These are phyloP conservation scores for Numenius arquata DNA, from an alignment of 2,113 vertebrate species.

Conservation along the genomic window DNA sequence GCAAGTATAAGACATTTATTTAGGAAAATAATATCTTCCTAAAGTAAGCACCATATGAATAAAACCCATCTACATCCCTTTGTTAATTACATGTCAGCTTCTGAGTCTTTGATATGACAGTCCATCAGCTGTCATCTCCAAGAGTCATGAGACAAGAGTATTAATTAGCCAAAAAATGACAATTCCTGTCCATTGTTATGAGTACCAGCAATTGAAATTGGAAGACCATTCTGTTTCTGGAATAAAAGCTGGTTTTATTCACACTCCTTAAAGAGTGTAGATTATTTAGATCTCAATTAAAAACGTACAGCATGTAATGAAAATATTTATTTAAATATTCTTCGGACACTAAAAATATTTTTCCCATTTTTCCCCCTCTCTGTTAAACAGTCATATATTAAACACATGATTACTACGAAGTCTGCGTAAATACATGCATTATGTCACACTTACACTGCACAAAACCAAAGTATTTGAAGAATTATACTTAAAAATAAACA, in stretches of 20 bases:
- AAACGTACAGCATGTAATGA: not conserved
- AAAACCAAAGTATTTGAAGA: not conserved
- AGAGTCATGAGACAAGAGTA: not conserved
- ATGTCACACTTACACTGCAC: not conserved
- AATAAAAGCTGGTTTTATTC: not conserved
- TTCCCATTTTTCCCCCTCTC: not conserved
- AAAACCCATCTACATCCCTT: not conserved
- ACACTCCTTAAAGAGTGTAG: not conserved
- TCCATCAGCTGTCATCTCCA: conserved; percentile 14
- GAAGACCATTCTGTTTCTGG: not conserved
- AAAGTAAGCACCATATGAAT: not conserved
- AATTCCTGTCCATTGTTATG: not conserved
- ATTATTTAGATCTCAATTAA: not conserved
- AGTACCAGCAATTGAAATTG: not conserved
- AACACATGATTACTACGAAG: not conserved
- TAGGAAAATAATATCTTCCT: not conserved
- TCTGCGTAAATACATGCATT: not conserved
- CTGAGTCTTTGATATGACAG: conserved; percentile 22
- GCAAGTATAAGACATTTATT: not conserved
- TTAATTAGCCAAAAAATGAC: conserved; percentile 24
- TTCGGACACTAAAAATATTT: not conserved
- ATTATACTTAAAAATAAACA: not conserved
- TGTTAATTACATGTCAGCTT: conserved; percentile 1
- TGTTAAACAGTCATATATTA: not conserved
- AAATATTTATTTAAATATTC: not conserved